Base-by-base conservation (phyloP, 1,140 invertebrate species). In the Drosophila kohkoa region DNA sequence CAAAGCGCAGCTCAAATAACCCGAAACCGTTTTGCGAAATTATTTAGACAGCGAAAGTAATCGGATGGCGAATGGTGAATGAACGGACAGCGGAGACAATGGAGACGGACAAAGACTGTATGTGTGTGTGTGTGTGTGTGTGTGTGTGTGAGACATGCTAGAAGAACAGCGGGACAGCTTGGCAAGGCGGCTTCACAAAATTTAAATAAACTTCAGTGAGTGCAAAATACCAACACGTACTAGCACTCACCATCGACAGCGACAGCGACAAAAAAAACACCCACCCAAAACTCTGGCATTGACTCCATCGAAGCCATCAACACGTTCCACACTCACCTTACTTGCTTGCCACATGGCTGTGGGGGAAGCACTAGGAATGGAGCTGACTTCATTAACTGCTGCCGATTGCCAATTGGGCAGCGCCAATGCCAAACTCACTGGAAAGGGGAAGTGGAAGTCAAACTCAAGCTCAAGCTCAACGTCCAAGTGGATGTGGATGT, bases 1-100 rank as follows among this genome's bases (percentile, higher is more conserved):
- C 72, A 62, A 58, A 75, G 67, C 85, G 77, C 67, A 75, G 70
- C 79, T 82, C 77, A 75, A 72, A 72, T 71, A 81, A 87, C 76
- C 83, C 77, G 81, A 86, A 86, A 85, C 74, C 81, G 77, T 70
- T 71, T 68, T 74, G 60, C 55, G 59, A 79, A 87, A 87, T 79
- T 69, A 88, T 88, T 87, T 87, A 80, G 83, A 87, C 83, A 83
- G 83, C 74, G 80, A 87, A 87, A 87, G 83, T 87, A 88, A 83
- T 83, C 83, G 81, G 57, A 60, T 76, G 55, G 55, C 49, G 20
- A 25, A 25, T 25, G 20, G 20, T 25, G 20, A 25, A 25, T 25
- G 20, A 25, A 25, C 45, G 57, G 70, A 69, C 68, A 43, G 54
- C 6, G 15, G 20, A 64, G 41, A 41, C 38, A 57, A 51, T 16